Evolutionary conservation across 2,888 invertebrate genomes (phyloP).

Genomic region (Melinaea menophilus): DNA sequence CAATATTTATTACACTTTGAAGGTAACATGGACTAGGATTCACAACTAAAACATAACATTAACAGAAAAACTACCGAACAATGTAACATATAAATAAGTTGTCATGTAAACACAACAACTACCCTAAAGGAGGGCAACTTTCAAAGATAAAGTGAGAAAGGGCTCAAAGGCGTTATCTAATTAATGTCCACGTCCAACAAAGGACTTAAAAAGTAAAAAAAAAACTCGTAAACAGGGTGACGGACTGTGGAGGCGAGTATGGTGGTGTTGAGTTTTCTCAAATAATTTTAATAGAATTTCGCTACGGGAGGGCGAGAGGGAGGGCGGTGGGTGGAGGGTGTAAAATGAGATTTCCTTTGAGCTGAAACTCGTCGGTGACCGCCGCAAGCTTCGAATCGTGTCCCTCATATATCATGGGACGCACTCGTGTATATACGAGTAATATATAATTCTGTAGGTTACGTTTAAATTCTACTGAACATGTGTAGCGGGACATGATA

Average conservation of each 20-base stretch:
- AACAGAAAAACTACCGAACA: too few relatives aligned
- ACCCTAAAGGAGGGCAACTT: neutral
- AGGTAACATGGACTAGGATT: too few relatives aligned
- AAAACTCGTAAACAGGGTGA: conserved; percentile 44
- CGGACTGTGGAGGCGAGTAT: conserved; percentile 36
- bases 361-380: conserved; percentile 58
- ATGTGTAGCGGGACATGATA: conserved; percentile 4
- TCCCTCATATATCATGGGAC: conserved; percentile 58
- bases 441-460: conserved; percentile 28
- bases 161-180: conserved; percentile 16
- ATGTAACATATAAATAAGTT: neutral
- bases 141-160: conserved; percentile 10
- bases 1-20: too few relatives aligned
- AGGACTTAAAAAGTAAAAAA: conserved; percentile 12
- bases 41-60: too few relatives aligned
- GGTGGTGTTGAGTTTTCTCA: conserved; percentile 61
- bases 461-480: conserved; percentile 3
- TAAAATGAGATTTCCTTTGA: conserved; percentile 77
- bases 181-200: conserved; percentile 17
- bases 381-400: conserved; percentile 54
- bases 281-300: conserved; percentile 75
- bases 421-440: conserved; percentile 38
- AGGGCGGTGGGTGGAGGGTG: conserved; percentile 38
- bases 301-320: conserved; percentile 37
- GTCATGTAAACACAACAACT: neutral